A percentile compares a stretch with the other conserved stretches of the same genome.
Evolutionary conservation across 2,113 vertebrate genomes (phyloP).

Genomic region (Callopanchax toddi): DNA sequence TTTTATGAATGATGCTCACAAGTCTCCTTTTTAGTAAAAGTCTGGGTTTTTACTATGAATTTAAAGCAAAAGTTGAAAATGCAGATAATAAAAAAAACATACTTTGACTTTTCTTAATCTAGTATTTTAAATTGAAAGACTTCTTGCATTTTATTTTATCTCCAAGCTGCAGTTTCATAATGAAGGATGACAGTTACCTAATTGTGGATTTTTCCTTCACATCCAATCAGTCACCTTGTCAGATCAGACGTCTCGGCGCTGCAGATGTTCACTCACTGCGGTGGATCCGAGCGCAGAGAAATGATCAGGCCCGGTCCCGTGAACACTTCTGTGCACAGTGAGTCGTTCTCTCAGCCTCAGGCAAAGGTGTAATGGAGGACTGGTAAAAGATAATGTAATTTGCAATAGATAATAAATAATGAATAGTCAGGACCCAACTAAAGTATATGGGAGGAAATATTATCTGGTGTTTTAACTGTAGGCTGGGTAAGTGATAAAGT

Average conservation of each 20-base stretch:
- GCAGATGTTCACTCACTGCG: slow-evolving; percentile 28
- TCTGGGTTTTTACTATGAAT: too few relatives aligned
- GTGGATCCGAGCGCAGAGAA: slow-evolving; percentile 31
- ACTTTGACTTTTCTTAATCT: too few relatives aligned
- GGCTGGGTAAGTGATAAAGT: slow-evolving; percentile 70
- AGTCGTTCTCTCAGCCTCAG: slow-evolving; percentile 71
- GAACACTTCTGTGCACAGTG: slow-evolving; percentile 41
- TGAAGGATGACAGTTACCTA: slow-evolving; percentile 42
- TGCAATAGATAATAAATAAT: slow-evolving; percentile 81
- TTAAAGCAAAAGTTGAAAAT: too few relatives aligned
- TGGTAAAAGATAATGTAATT: slow-evolving; percentile 80
- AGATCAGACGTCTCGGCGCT: slow-evolving; percentile 46
- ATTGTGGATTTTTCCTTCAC: slow-evolving; percentile 53
- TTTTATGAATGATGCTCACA: too few relatives aligned
- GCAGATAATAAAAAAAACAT: too few relatives aligned
- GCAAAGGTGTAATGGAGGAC: slow-evolving; percentile 77
- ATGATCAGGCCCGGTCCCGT: slow-evolving; percentile 32
- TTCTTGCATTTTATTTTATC: too few relatives aligned
- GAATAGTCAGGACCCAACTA: slow-evolving; percentile 66
- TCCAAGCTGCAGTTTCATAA: slow-evolving; percentile 34
- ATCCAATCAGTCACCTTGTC: slow-evolving; percentile 66
- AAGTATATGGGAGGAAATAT: slow-evolving; percentile 78
- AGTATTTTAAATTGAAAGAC: too few relatives aligned
- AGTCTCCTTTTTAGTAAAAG: too few relatives aligned
- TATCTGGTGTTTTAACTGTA: slow-evolving; percentile 77